Base-by-base conservation (phyloP, 2,888 invertebrate species). In the Griposia aprilina region DNA sequence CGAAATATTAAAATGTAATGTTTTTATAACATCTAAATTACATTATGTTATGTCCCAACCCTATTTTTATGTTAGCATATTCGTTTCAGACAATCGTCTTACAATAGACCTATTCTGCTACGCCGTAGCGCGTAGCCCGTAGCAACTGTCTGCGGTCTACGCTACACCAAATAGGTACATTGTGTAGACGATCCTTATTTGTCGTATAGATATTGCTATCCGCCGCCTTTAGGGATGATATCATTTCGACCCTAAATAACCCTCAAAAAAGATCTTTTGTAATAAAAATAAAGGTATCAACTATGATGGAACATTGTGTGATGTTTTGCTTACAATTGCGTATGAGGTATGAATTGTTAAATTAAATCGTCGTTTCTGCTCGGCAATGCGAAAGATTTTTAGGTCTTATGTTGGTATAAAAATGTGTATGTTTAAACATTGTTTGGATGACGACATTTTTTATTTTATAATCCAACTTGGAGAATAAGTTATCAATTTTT, bases 121-220 rank as follows among this genome's bases (percentile, higher is more conserved):
- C 80, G 78, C 13, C 87, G 88, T 84, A 84, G 84, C 72, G 59
- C 75, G 83, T 87, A 80, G 71, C 66, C 67, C 78, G 77, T 88
- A 88, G 82, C 84, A 84, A 87, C 80, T 65, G 78, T 63, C 87
- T 88, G 81, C 87, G 78, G 30, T 17, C 30, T 52, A 74, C 73
- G 76, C 60, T 74, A 75, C 62, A 45, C 57, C 41, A 63, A 77
- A 74, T 74, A 57, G 17, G 17, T 7, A 57, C 69, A 62, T 69
- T 65, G 41, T 50, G 74, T 78, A 76, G 26, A n/a, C 62, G 68
- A 78, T 78, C 85, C 75, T 74, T 72, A 85, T 85, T 87, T 84
- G 74, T 63, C 70, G 66, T 59, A 66, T 17, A 63, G 50, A 77
- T 68, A 71, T 74, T 62, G 41, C 59, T 65, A 75, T 76, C 23